Percentiles rank a stretch among this genome's conserved stretches.
These are phyloP conservation scores for Onychostruthus taczanowskii DNA, from an alignment of 2,113 vertebrate species.

Conservation along the genomic window DNA sequence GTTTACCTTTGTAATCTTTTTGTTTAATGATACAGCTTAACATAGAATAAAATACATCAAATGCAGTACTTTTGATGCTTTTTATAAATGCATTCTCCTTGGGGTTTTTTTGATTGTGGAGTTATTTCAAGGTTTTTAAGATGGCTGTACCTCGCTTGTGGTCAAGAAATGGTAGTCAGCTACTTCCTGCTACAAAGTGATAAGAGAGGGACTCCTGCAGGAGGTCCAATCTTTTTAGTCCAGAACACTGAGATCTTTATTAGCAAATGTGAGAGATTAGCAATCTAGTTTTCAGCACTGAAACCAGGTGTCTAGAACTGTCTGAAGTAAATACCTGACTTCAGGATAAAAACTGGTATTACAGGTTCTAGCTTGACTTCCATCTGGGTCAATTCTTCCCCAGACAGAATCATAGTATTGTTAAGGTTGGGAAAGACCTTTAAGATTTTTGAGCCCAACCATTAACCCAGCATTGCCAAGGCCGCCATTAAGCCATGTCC, in stretches of 20 bases:
- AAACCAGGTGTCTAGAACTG: not conserved
- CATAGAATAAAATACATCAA: not conserved
- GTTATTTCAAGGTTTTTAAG: not conserved
- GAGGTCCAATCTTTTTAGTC: not conserved
- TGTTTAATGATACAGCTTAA: not conserved
- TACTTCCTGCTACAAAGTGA: not conserved
- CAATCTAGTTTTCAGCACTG: not conserved
- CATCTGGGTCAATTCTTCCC: not conserved
- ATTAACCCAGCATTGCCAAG: not conserved
- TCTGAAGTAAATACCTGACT: not conserved
- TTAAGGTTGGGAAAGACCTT: not conserved
- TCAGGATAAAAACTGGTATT: not conserved
- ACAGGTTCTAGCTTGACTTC: not conserved
- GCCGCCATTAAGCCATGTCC: not conserved
- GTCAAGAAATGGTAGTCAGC: not conserved
- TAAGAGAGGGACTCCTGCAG: not conserved
- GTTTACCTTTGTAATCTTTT: not conserved
- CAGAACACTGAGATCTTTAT: not conserved
- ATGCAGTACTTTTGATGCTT: not conserved
- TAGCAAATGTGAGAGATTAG: not conserved
- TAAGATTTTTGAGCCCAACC: not conserved
- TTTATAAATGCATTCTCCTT: not conserved
- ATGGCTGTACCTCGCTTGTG: accelerated
- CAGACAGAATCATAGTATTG: not conserved
- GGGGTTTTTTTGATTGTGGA: not conserved